A percentile compares a stretch with the other conserved stretches of the same genome.
phyloP scores from a whole-genome alignment of 2,888 invertebrate genomes.

The Microchrysa polita region DNA sequence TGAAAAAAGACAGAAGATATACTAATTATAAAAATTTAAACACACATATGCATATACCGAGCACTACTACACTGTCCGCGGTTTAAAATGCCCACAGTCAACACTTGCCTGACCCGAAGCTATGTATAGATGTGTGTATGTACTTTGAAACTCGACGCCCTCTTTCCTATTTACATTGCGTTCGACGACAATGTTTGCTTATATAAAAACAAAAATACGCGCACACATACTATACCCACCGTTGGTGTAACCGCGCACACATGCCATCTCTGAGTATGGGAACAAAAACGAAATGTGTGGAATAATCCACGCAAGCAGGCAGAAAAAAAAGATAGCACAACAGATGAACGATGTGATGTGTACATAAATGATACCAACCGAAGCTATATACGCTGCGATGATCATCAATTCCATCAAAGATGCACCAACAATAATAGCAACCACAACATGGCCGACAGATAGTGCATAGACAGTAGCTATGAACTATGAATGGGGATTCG shows the following conservation, averaged over 20 bases:
- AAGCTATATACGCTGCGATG: neutral
- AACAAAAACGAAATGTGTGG: neutral
- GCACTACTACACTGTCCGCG: constrained; percentile 24
- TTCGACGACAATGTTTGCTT: neutral
- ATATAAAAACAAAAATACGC: constrained; percentile 14
- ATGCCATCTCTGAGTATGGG: neutral
- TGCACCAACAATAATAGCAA: neutral
- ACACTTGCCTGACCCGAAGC: neutral
- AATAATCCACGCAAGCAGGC: neutral
- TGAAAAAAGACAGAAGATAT: constrained; percentile 6
- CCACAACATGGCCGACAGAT: constrained; percentile 33
- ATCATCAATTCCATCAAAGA: neutral
- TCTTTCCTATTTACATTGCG: constrained; percentile 31
- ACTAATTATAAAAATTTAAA: constrained; percentile 29
- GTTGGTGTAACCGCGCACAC: too few species aligned
- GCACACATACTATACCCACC: neutral
- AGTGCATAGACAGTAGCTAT: constrained; percentile 23
- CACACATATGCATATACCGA: neutral
- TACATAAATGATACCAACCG: too few species aligned
- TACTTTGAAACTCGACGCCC: constrained; percentile 37
- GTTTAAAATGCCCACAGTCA: neutral
- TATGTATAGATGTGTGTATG: too few species aligned
- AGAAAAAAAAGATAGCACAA: neutral
- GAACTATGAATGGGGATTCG: constrained; percentile 1
- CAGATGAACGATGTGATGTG: neutral